Conservation (phyloP, 2,888 invertebrate species). For the Pterostichus madidus region DNA sequence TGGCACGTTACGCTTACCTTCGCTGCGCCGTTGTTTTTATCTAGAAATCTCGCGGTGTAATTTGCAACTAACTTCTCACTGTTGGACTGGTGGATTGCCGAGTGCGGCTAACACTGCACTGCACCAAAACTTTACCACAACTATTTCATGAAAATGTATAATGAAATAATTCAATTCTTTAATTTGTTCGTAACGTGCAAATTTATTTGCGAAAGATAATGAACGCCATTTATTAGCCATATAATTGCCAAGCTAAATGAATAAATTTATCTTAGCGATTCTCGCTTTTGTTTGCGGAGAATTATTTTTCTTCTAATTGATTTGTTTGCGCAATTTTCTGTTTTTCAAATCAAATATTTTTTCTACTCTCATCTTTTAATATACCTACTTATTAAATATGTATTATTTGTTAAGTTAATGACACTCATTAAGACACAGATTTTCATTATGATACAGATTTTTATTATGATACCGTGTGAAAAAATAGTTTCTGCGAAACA, state of each 20-base stretch:
- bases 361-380: too few relatives aligned
- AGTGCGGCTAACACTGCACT: slow-evolving; percentile 47
- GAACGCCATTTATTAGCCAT: slow-evolving; percentile 45
- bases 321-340: background rate
- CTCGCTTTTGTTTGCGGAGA: slow-evolving; percentile 9
- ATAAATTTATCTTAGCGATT: slow-evolving; percentile 28
- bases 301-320: slow-evolving; percentile 12
- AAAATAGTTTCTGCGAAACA: too few relatives aligned
- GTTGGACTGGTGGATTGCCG: background rate
- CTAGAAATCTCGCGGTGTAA: slow-evolving; percentile 48
- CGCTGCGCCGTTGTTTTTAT: slow-evolving; percentile 34
- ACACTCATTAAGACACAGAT: too few relatives aligned
- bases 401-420: too few relatives aligned
- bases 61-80: slow-evolving; percentile 51
- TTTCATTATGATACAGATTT: too few relatives aligned
- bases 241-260: slow-evolving; percentile 41
- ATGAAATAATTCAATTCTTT: slow-evolving; percentile 58
- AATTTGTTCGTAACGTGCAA: slow-evolving; percentile 44
- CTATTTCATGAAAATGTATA: slow-evolving; percentile 55
- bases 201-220: slow-evolving; percentile 43
- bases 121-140: slow-evolving; percentile 41
- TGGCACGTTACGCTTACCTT: slow-evolving; percentile 15
- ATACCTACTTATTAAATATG: too few relatives aligned
- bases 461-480: too few relatives aligned
- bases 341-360: background rate